Conservation (phyloP, 2,797 vertebrate genomes). For the Sebastes matsubarae region DNA sequence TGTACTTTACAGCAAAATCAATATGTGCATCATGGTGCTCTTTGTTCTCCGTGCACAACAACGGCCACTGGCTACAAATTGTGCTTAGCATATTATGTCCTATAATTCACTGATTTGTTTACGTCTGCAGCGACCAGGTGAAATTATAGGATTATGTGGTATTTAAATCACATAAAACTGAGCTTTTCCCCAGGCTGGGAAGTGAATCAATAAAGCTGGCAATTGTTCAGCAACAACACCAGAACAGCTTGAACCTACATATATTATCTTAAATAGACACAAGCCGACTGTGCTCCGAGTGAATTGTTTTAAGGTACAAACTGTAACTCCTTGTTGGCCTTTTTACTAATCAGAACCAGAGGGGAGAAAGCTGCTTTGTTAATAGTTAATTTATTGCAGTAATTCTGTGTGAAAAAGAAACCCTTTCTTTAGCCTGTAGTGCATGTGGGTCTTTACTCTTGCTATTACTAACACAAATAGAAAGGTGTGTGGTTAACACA, state of each 20-base stretch:
- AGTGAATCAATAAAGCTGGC: constrained; percentile 47
- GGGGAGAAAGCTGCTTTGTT: not conserved
- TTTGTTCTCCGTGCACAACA: constrained; percentile 51
- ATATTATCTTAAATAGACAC: constrained; percentile 21
- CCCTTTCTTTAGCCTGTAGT: not conserved
- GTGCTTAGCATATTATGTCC: constrained; percentile 23
- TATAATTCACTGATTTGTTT: constrained; percentile 33
- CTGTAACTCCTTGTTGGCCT: constrained; percentile 9
- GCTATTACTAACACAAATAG: not conserved
- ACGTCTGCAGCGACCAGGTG: constrained; percentile 30
- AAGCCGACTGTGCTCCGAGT: constrained; percentile 1
- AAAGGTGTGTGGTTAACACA: not conserved
- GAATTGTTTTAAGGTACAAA: constrained; percentile 14
- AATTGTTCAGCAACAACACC: constrained; percentile 29
- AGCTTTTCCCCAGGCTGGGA: constrained; percentile 25
- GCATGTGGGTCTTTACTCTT: too few relatives aligned
- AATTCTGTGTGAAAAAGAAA: not conserved
- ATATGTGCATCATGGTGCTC: constrained; percentile 59
- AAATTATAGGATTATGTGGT: constrained; percentile 24
- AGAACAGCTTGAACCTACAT: constrained; percentile 9
- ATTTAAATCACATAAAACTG: constrained; percentile 38
- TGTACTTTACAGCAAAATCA: constrained; percentile 71
- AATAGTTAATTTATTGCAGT: not conserved
- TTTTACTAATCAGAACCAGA: constrained; percentile 24
- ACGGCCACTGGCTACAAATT: constrained; percentile 46